These are phyloP conservation scores for Ceryle rudis DNA, from an alignment of 2,797 vertebrate species.

Conservation along the genomic window DNA sequence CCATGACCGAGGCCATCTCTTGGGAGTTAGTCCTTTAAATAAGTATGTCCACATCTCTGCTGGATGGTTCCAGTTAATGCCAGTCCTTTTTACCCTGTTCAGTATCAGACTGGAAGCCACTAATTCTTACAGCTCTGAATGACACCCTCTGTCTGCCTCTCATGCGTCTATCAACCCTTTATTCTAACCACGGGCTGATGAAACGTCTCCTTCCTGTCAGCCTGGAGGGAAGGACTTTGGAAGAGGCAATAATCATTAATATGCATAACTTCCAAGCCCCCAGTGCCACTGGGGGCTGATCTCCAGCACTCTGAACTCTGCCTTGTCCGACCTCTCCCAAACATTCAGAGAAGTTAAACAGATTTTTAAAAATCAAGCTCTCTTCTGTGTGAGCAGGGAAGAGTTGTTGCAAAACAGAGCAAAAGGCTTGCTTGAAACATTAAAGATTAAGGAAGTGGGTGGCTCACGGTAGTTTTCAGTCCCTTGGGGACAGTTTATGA, in stretches of 20 bases:
- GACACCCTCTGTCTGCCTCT: slow-evolving; percentile 12
- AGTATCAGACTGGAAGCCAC: background rate
- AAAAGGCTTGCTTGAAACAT: no score
- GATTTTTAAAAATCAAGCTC: no score
- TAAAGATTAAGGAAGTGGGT: background rate
- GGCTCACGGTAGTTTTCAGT: background rate
- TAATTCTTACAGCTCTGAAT: slow-evolving; percentile 22
- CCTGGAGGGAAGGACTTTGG: background rate
- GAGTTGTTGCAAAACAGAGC: background rate
- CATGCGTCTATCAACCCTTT: background rate
- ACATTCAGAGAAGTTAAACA: background rate
- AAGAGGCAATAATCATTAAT: background rate
- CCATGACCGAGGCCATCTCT: background rate
- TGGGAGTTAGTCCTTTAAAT: background rate
- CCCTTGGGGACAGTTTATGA: background rate
- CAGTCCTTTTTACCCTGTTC: background rate
- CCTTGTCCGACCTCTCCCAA: background rate
- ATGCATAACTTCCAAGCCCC: background rate
- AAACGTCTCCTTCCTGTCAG: background rate
- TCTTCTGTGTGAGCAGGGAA: background rate
- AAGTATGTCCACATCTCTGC: background rate
- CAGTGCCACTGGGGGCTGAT: background rate
- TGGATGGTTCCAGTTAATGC: background rate
- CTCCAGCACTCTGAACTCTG: background rate
- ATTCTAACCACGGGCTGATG: background rate